phyloP scores from a whole-genome alignment of 2,888 invertebrate genomes.

The Pachliopta kotzebuea region DNA sequence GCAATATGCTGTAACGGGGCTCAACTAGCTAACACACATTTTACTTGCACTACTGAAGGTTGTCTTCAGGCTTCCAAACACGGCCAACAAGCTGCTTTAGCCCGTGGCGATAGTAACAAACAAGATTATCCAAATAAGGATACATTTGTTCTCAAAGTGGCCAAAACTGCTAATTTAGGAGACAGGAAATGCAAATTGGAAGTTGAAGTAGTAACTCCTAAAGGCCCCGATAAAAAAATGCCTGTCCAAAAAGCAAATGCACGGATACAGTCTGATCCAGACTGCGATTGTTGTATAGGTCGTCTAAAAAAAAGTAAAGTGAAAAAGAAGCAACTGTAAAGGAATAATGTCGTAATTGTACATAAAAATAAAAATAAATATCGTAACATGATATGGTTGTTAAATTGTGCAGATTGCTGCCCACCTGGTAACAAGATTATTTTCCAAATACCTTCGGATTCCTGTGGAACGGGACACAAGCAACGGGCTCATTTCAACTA shows the following conservation, averaged over 20 bases:
- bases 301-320: conserved; percentile 46
- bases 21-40: conserved; percentile 61
- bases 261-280: conserved; percentile 60
- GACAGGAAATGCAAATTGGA: conserved; percentile 83
- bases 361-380: too few relatives aligned
- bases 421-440: conserved; percentile 72
- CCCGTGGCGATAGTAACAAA: conserved; percentile 56
- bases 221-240: conserved; percentile 78
- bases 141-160: conserved; percentile 83
- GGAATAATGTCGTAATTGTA: not conserved
- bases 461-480: conserved; percentile 62
- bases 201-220: conserved; percentile 84
- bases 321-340: conserved; percentile 38
- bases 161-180: conserved; percentile 83
- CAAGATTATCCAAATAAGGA: conserved; percentile 76
- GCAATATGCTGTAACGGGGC: conserved; percentile 57
- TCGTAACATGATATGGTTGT: conserved; percentile 26
- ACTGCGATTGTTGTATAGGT: conserved; percentile 58
- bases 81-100: conserved; percentile 49
- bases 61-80: conserved; percentile 60
- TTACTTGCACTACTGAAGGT: conserved; percentile 71
- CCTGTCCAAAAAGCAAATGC: conserved; percentile 63
- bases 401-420: conserved; percentile 75
- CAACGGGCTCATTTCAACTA: conserved; percentile 68
- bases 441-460: conserved; percentile 69